phyloP scores from a whole-genome alignment of 2,113 vertebrate species.

The Anthoscopus minutus region DNA sequence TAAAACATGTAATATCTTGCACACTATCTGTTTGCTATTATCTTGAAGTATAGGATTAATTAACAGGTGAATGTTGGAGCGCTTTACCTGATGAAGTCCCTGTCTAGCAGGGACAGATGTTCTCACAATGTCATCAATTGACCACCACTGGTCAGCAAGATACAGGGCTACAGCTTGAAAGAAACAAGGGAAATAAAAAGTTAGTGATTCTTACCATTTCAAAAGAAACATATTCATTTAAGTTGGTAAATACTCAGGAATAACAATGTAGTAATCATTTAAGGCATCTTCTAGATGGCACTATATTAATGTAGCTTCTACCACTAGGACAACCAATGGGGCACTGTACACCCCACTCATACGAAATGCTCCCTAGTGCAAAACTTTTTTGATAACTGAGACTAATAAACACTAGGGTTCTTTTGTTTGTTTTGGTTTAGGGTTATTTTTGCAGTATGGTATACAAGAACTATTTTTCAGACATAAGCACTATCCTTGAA shows the following conservation, averaged over 20 bases:
- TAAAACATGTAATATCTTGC: background rate
- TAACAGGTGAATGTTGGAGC: background rate
- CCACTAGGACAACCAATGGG: background rate
- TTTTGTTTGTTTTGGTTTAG: background rate
- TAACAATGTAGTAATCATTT: background rate
- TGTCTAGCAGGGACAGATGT: slow-evolving; percentile 74
- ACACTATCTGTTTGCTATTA: background rate
- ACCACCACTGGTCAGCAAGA: slow-evolving; percentile 85
- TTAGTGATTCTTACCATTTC: background rate
- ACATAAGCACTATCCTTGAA: background rate
- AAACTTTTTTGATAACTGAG: background rate
- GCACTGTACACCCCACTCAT: background rate
- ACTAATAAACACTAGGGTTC: background rate
- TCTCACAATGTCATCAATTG: slow-evolving; percentile 81
- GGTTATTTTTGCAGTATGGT: background rate
- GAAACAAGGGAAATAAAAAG: slow-evolving; percentile 1
- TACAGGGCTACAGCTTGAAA: slow-evolving; percentile 80
- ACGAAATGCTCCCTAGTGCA: background rate
- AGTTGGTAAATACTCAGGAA: background rate
- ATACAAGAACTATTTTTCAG: background rate
- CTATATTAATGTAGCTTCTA: background rate
- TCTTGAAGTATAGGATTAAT: background rate
- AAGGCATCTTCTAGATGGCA: background rate
- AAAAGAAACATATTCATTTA: background rate
- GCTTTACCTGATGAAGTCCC: slow-evolving; percentile 78